Conservation (phyloP, 2,113 vertebrate species). For the Alligator sinensis region DNA sequence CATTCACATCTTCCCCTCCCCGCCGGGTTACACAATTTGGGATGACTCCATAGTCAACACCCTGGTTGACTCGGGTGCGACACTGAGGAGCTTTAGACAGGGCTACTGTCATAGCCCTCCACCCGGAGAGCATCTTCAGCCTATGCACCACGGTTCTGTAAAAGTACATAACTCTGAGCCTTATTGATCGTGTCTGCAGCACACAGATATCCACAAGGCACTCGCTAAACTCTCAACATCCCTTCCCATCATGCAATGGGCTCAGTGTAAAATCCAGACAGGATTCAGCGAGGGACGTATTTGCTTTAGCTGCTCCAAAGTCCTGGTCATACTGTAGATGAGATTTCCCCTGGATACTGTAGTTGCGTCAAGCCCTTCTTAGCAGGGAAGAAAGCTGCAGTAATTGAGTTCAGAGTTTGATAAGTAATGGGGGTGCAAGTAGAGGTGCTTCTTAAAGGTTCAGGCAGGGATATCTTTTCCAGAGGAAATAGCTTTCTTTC, state of each 20-base stretch:
- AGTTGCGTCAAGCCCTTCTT: neutral
- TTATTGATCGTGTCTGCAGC: neutral
- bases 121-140: too few relatives aligned
- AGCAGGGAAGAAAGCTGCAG: neutral
- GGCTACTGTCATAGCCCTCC: too few relatives aligned
- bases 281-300: neutral
- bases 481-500: neutral
- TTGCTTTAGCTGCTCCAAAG: neutral
- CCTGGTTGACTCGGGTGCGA: neutral
- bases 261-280: neutral
- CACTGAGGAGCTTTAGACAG: neutral
- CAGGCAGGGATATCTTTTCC: neutral
- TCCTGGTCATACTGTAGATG: neutral
- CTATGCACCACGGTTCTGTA: too few relatives aligned
- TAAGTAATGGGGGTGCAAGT: neutral
- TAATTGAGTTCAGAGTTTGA: neutral
- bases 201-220: neutral
- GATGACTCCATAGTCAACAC: fast-evolving
- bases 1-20: neutral
- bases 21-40: neutral
- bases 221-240: neutral
- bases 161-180: neutral
- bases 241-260: neutral
- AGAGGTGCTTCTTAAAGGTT: neutral
- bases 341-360: neutral